Base-by-base conservation (phyloP, 1,140 invertebrate species). In the Saccostrea glomerata region DNA sequence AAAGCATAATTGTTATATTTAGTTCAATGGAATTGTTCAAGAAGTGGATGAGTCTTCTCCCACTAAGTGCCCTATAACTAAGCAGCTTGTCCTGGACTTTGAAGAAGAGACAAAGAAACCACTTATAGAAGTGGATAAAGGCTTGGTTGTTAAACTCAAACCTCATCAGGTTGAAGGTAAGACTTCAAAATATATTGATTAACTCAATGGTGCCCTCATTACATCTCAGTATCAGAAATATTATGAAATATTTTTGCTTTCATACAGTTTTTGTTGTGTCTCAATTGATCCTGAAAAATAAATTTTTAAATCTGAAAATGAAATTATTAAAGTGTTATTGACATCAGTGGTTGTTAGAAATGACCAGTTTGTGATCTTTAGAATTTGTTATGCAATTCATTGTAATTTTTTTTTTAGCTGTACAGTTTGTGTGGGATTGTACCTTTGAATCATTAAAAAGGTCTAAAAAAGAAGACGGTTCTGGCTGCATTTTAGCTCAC, bases 401-500 rank as follows among this genome's bases (percentile, higher is more conserved):
- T 54, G n/a, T 56, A 83, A 23, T 82, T n/a, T n/a, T 63, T 47
- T 84, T 92, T 93, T 20, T 90, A 94, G 98, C 98, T 90, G 97
- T 99, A 0, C 97, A 98, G 94, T 99, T 99, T 93, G 98, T 99
- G 97, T 99, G 98, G 97, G 97, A 99, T 93, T 97, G 97, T 60
- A 98, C 98, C 92, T 98, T 98, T 92, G 99, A 99, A 94, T 98
- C 97, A 23, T 91, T 99, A 0, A 97, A 98, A 91, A 96, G 97
- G 60, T 95, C 97, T 2, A 97, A 98, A 94, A 96, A 96, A 60
- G 96, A 96, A 15, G 89, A 92, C 40, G 96, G 96, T 86, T 97
- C 97, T 1, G 96, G 96, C 30, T 98, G 98, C 94, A 99, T 99
- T 93, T 95, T 99, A 25, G 98, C 98, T 2, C 98, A 99, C 96